Evolutionary conservation across 2,888 invertebrate species (phyloP).

Genomic region (Agrotis exclamationis): DNA sequence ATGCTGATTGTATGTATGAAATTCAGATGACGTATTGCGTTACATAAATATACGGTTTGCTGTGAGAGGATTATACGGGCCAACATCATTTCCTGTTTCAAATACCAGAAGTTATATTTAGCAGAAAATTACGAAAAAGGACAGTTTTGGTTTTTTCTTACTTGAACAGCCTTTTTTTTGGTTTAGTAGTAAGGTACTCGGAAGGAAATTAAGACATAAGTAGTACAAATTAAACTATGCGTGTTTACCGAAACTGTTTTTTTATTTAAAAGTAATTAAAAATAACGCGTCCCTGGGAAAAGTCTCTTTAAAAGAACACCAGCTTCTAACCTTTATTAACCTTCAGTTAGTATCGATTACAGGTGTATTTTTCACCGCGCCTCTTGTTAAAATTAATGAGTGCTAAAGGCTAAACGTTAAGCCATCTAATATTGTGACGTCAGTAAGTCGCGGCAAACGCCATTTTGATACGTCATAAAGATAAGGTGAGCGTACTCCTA

Average conservation of each 20-base stretch:
- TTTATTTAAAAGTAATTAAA: background rate
- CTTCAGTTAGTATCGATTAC: conserved; percentile 45
- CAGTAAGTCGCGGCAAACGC: conserved; percentile 57
- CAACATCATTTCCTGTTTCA: background rate
- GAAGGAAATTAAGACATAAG: background rate
- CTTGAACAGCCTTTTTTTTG: no score
- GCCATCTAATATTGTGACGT: conserved; percentile 67
- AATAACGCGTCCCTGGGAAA: background rate
- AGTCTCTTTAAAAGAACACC: background rate
- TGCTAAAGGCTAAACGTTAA: conserved; percentile 53
- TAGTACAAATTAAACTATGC: background rate
- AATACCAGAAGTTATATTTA: background rate
- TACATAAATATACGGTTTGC: conserved; percentile 10
- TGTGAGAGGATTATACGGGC: background rate
- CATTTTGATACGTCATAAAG: conserved; percentile 72
- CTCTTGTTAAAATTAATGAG: conserved; percentile 63
- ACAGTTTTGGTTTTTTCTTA: no score
- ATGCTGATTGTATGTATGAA: conserved; percentile 44
- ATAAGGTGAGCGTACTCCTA: conserved; percentile 62
- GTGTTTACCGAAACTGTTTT: background rate
- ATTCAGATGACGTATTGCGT: conserved; percentile 29
- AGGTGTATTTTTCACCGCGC: conserved; percentile 37
- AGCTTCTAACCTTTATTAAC: conserved; percentile 39
- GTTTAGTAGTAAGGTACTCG: background rate
- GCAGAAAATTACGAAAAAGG: no score